phyloP scores from a whole-genome alignment of 2,888 invertebrate species.

The Apocheima hispidaria region DNA sequence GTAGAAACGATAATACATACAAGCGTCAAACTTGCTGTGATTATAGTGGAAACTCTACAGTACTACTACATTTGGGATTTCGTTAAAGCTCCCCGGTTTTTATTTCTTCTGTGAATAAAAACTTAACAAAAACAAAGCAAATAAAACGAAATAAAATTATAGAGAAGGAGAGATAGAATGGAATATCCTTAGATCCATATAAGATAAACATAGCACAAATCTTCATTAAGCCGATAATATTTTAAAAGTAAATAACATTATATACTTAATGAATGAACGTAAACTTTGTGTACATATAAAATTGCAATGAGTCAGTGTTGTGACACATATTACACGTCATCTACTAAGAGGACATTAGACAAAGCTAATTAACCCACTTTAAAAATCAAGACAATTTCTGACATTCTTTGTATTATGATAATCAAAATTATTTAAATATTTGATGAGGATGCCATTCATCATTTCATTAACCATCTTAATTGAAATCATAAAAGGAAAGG shows the following conservation, averaged over 20 bases:
- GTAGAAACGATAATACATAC: too few relatives aligned
- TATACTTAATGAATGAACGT: slow-evolving; percentile 50
- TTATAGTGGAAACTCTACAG: too few relatives aligned
- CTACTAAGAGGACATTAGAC: slow-evolving; percentile 12
- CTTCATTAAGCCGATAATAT: not conserved
- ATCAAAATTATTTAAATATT: slow-evolving; percentile 16
- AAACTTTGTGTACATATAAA: slow-evolving; percentile 57
- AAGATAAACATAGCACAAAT: not conserved
- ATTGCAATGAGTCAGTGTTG: slow-evolving; percentile 55
- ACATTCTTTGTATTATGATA: slow-evolving; percentile 5
- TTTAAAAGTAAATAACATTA: slow-evolving; percentile 14
- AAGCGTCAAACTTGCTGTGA: too few relatives aligned
- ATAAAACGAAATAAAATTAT: not conserved
- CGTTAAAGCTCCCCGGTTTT: too few relatives aligned
- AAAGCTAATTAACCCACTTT: slow-evolving; percentile 1
- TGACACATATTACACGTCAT: slow-evolving; percentile 42
- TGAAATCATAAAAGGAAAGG: not conserved
- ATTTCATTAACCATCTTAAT: not conserved
- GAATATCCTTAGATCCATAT: not conserved
- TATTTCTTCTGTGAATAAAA: not conserved
- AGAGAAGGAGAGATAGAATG: not conserved
- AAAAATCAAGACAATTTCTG: not conserved
- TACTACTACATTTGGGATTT: too few relatives aligned
- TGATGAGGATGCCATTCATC: not conserved
- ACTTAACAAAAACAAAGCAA: not conserved